Evolutionary conservation across 2,888 invertebrate genomes (phyloP), one percentile per base, ranked within the genome.

Genomic region (Dioctria rufipes): DNA sequence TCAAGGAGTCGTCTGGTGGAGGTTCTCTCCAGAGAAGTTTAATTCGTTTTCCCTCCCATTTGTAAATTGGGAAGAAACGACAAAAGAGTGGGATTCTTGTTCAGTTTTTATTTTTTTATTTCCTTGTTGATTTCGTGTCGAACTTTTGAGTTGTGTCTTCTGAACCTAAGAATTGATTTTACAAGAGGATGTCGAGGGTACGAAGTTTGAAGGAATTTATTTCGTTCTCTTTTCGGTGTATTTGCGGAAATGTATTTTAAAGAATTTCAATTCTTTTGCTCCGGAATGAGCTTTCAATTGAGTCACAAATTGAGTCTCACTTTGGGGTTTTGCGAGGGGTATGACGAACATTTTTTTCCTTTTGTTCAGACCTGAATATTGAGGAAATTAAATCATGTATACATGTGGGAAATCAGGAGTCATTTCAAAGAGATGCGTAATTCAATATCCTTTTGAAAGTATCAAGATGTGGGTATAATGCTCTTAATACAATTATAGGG

Each of bases 231-330:
- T 54, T 2, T 25, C 25, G 25, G 54, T 54, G 54, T 6, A 54
- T 11, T 11, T 54, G 25, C 11, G 54, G 51, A 73, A 51, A 58
- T 73, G 43, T 60, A 73, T 58, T 73, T 60, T 73, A 73, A 73
- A 73, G 73, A 73, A 73, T 73, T 73, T 60, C 60, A 9, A 58
- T 60, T 73, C 73, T 60, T 73, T 54, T 69, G 40, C 43, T 40
- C 42, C 42, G 43, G 58, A 60, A 73, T 73, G 73, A 42, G 73
- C 58, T 73, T 73, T 58, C 60, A 58, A 73, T 73, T 73, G 73
- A 73, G 73, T 60, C 60, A 54, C 73, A 73, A 73, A 73, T 73
- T 73, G 73, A 73, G 73, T 73, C 73, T 42, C 73, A 73, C 60
- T 58, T 73, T 73, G 73, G 73, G 2, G 73, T 73, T 42, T 42